A percentile compares a stretch with the other conserved stretches of the same genome.
phyloP scores from a whole-genome alignment of 2,797 vertebrate species.

The Lacerta agilis region DNA sequence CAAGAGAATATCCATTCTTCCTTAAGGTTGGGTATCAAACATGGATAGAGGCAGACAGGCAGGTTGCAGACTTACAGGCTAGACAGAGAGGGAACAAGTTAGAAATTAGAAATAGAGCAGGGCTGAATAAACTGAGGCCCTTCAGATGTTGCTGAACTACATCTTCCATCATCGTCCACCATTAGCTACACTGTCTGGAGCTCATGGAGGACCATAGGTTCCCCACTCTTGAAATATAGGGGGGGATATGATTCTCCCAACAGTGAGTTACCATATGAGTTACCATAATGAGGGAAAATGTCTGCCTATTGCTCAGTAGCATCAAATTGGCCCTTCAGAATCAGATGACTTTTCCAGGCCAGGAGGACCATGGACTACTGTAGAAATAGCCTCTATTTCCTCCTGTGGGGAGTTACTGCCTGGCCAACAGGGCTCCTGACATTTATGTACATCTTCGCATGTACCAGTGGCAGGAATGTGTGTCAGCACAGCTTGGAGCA shows the following conservation, averaged over 20 bases:
- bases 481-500: conserved; percentile 52
- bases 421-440: not conserved
- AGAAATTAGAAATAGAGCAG: not conserved
- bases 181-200: no score
- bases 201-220: not conserved
- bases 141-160: not conserved
- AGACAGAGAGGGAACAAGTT: no score
- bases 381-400: not conserved
- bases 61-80: not conserved
- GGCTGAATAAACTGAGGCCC: not conserved
- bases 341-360: not conserved
- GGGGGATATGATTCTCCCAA: not conserved
- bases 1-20: not conserved
- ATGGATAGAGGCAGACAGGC: not conserved
- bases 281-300: not conserved
- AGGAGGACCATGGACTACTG: not conserved
- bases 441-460: conserved; percentile 52
- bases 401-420: not conserved
- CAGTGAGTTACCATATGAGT: not conserved
- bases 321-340: not conserved
- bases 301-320: not conserved
- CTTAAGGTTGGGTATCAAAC: not conserved
- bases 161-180: not conserved
- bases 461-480: conserved; percentile 33
- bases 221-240: not conserved